A percentile compares a stretch with the other conserved stretches of the same genome.
These are phyloP conservation scores for Brienomyrus longianalis DNA, from an alignment of 2,113 vertebrate species.

Conservation along the genomic window DNA sequence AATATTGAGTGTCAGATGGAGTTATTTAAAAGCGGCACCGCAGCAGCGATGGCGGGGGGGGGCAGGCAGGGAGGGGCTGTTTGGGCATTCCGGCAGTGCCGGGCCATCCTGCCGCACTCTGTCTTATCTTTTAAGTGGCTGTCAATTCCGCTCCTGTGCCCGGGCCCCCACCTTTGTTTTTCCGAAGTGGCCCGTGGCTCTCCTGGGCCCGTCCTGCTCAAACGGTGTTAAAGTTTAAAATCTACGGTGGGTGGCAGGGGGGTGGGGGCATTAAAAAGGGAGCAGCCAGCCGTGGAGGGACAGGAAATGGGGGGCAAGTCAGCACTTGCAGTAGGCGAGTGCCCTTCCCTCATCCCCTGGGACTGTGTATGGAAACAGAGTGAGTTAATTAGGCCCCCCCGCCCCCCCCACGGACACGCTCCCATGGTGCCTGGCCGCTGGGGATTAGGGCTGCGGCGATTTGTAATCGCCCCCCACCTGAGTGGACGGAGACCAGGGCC, in stretches of 20 bases:
- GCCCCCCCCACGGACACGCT: slow-evolving; percentile 43
- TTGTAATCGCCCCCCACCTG: slow-evolving; percentile 35
- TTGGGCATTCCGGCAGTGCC: background rate
- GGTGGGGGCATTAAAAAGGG: background rate
- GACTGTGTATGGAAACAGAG: slow-evolving; percentile 55
- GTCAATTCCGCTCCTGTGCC: slow-evolving; percentile 55
- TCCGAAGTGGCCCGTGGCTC: slow-evolving; percentile 32
- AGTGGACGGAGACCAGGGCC: slow-evolving; percentile 6
- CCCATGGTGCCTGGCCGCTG: background rate
- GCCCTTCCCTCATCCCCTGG: slow-evolving; percentile 31
- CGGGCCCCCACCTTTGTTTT: slow-evolving; percentile 40
- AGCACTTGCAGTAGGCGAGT: slow-evolving; percentile 38
- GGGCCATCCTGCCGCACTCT: slow-evolving; percentile 18
- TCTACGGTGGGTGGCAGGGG: slow-evolving; percentile 10
- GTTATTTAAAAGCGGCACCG: slow-evolving; percentile 24
- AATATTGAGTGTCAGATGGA: slow-evolving; percentile 35
- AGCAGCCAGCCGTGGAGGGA: slow-evolving; percentile 13
- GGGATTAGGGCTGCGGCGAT: slow-evolving; percentile 43
- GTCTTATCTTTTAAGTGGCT: slow-evolving; percentile 50
- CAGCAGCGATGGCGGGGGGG: background rate
- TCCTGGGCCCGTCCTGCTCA: slow-evolving; percentile 43
- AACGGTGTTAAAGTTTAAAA: slow-evolving; percentile 43
- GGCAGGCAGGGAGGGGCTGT: background rate
- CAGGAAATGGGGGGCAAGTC: slow-evolving; percentile 5
- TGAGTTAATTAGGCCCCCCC: slow-evolving; percentile 48